Evolutionary conservation across 2,113 vertebrate species (phyloP).

Genomic region (Strigops habroptila): DNA sequence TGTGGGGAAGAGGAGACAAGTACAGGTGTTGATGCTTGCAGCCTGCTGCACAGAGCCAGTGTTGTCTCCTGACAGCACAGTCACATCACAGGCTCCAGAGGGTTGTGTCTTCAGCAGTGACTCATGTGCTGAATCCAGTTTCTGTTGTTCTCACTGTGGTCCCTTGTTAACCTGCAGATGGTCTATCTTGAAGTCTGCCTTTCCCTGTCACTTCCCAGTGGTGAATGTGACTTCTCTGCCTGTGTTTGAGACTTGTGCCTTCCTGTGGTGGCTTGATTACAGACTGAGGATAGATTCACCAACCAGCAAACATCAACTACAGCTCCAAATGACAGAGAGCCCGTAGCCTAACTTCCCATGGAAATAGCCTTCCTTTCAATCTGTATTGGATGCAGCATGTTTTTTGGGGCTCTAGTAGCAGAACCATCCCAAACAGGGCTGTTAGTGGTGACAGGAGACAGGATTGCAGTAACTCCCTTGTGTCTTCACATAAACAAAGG

Average conservation of each 20-base stretch:
- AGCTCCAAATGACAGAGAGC: neutral
- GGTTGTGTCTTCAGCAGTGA: neutral
- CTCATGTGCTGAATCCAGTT: neutral
- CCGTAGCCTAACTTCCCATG: neutral
- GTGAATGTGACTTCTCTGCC: neutral
- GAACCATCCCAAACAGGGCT: neutral
- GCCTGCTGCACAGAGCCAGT: neutral
- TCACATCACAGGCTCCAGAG: neutral
- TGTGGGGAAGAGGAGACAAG: neutral
- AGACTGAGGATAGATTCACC: neutral
- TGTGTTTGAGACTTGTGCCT: neutral
- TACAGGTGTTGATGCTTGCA: neutral
- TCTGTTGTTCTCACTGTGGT: neutral
- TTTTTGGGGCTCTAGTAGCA: neutral
- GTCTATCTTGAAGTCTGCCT: neutral
- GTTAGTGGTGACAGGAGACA: neutral
- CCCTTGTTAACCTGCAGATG: neutral
- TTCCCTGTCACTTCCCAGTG: neutral
- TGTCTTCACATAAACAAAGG: neutral
- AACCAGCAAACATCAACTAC: neutral
- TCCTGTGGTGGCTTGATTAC: neutral
- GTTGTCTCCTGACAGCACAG: neutral
- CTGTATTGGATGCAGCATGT: neutral
- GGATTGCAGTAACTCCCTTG: neutral
- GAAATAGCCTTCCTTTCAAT: neutral